These are phyloP conservation scores for Chiloscyllium plagiosum DNA, from an alignment of 2,113 vertebrate genomes.

Conservation along the genomic window DNA sequence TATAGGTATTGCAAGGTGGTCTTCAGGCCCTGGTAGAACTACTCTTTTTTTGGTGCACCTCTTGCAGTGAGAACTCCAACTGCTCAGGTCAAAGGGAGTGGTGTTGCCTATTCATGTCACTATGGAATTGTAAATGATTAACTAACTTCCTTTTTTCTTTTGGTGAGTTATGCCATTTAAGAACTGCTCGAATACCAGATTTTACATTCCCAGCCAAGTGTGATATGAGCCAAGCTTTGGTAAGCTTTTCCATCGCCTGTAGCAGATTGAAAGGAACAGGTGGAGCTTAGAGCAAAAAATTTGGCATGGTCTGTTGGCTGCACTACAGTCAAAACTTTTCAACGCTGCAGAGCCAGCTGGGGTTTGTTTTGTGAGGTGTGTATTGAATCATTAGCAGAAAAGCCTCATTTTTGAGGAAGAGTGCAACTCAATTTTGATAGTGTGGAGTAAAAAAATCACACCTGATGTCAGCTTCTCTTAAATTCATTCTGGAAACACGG, in stretches of 20 bases:
- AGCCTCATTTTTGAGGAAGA: background rate
- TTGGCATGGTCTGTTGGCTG: background rate
- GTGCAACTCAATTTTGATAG: background rate
- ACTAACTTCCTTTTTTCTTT: background rate
- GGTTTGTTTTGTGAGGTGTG: slow-evolving; percentile 22
- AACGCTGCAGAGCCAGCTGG: background rate
- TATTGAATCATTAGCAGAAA: background rate
- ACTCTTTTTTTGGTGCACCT: background rate
- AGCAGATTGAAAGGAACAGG: background rate
- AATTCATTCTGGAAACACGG: background rate
- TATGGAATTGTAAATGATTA: background rate
- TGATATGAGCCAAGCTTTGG: background rate
- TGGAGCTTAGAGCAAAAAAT: background rate
- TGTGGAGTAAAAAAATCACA: background rate
- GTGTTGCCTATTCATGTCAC: background rate
- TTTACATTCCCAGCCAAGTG: background rate
- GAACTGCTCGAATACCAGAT: background rate
- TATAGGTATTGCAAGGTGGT: background rate
- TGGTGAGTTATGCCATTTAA: background rate
- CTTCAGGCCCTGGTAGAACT: background rate
- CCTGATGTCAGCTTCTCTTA: background rate
- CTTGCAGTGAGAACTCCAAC: background rate
- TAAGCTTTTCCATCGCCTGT: background rate
- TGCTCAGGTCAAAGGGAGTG: background rate
- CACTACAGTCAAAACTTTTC: background rate